Evolutionary conservation across 2,888 invertebrate species (phyloP).

Genomic region (Caenorhabditis virilis): DNA sequence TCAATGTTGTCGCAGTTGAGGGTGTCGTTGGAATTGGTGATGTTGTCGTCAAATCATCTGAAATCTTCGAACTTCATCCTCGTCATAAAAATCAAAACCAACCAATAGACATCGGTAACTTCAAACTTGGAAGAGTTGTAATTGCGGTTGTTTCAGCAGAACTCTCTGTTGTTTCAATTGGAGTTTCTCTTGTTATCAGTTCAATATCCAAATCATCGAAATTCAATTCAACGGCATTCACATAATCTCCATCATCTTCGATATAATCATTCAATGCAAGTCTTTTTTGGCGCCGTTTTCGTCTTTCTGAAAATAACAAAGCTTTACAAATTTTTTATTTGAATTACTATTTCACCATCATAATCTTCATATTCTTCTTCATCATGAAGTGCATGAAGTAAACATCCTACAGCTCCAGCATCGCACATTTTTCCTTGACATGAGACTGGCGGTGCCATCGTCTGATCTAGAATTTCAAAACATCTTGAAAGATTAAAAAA

Average conservation of each 20-base stretch:
- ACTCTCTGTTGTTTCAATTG: slow-evolving; percentile 8
- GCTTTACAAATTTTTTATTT: not conserved
- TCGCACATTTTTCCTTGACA: slow-evolving; percentile 39
- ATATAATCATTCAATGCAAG: slow-evolving; percentile 32
- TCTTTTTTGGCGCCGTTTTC: slow-evolving; percentile 9
- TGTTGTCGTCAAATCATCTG: slow-evolving; percentile 25
- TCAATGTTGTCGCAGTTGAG: slow-evolving; percentile 1
- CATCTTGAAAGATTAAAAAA: not conserved
- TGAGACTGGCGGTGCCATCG: slow-evolving; percentile 33
- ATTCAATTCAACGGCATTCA: slow-evolving; percentile 39
- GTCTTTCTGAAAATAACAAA: slow-evolving; percentile 19
- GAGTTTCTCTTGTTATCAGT: slow-evolving; percentile 21
- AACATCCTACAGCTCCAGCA: slow-evolving; percentile 48
- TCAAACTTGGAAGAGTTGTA: slow-evolving; percentile 29
- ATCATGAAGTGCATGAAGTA: slow-evolving; percentile 33
- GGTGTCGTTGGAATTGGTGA: slow-evolving; percentile 26
- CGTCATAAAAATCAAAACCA: not conserved
- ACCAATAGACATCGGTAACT: slow-evolving; percentile 31
- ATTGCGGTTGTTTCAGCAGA: slow-evolving; percentile 5
- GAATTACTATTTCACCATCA: slow-evolving; percentile 14
- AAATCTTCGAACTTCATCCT: not conserved
- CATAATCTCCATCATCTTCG: slow-evolving; percentile 39
- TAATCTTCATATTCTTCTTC: slow-evolving; percentile 31
- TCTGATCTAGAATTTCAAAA: slow-evolving; percentile 29
- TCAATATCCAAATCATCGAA: slow-evolving; percentile 40